Evolutionary conservation across 1,140 invertebrate species (phyloP).

Genomic region (Penaeus chinensis): DNA sequence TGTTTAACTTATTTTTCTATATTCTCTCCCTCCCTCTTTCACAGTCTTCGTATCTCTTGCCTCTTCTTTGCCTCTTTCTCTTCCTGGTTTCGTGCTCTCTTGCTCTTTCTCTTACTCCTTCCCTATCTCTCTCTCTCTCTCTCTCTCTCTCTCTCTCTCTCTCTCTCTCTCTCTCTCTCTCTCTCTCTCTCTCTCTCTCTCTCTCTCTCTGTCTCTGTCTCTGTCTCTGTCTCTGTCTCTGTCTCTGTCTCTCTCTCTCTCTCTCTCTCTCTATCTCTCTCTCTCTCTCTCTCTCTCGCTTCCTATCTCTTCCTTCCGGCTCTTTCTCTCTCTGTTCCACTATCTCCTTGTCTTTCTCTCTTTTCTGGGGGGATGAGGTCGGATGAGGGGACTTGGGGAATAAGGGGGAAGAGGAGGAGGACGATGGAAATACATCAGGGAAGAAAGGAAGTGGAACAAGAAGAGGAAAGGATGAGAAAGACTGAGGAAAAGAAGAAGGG

Average conservation of each 20-base stretch:
- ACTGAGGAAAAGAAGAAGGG: neutral
- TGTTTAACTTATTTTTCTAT: neutral
- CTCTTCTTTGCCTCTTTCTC: neutral
- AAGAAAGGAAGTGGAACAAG: neutral
- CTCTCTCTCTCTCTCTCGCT: neutral
- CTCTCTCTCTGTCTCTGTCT: too few relatives aligned
- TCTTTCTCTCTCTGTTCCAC: too few relatives aligned
- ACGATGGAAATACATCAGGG: too few relatives aligned
- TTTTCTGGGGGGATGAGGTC: too few relatives aligned
- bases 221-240: too few relatives aligned
- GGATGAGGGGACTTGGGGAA: too few relatives aligned
- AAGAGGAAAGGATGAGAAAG: neutral
- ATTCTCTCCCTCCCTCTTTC: neutral
- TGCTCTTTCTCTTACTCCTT: neutral
- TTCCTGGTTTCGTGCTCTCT: neutral
- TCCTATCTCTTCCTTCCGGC: too few relatives aligned
- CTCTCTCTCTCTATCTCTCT: neutral
- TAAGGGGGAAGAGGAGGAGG: too few relatives aligned
- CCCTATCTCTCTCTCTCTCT: neutral
- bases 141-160: neutral
- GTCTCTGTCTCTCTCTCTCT: neutral
- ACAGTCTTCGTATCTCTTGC: neutral
- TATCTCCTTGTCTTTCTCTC: too few relatives aligned
- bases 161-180: neutral
- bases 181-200: neutral